Evolutionary conservation across 2,113 vertebrate species (phyloP).

Genomic region (Gobiocypris rarus): DNA sequence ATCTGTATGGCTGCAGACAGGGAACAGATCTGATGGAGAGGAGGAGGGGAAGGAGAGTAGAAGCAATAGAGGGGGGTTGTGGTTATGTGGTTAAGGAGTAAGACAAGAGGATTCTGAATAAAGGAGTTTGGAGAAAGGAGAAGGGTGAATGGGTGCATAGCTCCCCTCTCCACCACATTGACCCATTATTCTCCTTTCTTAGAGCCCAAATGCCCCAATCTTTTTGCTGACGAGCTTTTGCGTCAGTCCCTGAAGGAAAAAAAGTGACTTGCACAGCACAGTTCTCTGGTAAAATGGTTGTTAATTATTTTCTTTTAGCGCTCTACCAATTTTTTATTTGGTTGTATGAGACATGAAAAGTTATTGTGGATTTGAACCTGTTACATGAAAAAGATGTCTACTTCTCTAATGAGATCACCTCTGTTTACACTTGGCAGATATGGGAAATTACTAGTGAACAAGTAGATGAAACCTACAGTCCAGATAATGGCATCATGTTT

Average conservation of each 20-base stretch:
- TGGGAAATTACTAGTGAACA: background rate
- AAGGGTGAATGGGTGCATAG: conserved; percentile 26
- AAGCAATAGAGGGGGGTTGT: conserved; percentile 11
- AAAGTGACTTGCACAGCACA: background rate
- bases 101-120: conserved; percentile 47
- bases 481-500: background rate
- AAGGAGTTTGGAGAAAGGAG: conserved; percentile 34
- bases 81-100: conserved; percentile 27
- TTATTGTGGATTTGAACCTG: background rate
- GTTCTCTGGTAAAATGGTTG: background rate
- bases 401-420: background rate
- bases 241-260: background rate
- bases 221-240: conserved; percentile 11
- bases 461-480: background rate
- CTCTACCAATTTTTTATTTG: background rate
- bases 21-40: conserved; percentile 49
- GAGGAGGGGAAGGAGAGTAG: conserved; percentile 40
- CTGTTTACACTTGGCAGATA: background rate
- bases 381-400: background rate
- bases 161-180: background rate
- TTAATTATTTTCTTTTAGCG: background rate
- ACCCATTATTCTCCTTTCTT: conserved; percentile 12
- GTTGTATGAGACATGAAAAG: background rate
- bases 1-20: conserved; percentile 58
- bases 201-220: background rate